Conservation (phyloP, 2,797 vertebrate genomes). For the Malacoctenus gilli region DNA sequence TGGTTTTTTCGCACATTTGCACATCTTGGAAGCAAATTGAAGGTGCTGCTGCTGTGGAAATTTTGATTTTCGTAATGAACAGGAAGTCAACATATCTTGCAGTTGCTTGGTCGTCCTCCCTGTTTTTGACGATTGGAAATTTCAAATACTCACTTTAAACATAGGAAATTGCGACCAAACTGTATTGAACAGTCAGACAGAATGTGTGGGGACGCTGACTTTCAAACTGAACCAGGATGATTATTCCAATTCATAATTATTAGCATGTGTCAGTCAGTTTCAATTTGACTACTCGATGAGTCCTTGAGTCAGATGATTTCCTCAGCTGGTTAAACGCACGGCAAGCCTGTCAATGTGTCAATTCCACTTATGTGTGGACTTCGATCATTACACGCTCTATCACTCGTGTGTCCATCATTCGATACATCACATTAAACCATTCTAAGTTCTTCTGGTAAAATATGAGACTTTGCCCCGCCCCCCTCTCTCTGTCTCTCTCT, state of each 20-base stretch:
- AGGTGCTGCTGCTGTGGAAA: no score
- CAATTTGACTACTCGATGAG: constrained; percentile 52
- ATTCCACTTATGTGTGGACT: constrained; percentile 53
- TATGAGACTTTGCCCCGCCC: constrained; percentile 5
- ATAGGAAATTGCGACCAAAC: no score
- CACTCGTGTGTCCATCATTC: constrained; percentile 55
- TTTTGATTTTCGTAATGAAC: no score
- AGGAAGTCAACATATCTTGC: no score
- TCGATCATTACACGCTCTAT: constrained; percentile 47
- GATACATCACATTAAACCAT: constrained; percentile 37
- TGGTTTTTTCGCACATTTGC: no score
- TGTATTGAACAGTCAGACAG: no score
- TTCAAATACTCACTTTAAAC: no score
- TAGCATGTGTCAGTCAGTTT: constrained; percentile 63
- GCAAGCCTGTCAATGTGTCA: constrained; percentile 51
- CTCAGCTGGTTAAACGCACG: constrained; percentile 34
- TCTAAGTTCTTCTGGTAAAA: constrained; percentile 24
- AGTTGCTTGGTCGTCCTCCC: no score
- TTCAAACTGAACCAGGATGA: constrained; percentile 24
- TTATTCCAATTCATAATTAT: constrained; percentile 40
- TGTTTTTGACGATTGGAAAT: no score
- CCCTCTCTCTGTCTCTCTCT: background rate
- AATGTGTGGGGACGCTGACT: no score
- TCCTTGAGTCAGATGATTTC: constrained; percentile 37
- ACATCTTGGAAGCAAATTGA: no score